These are phyloP conservation scores for Mobula birostris DNA, from an alignment of 2,113 vertebrate genomes.

Conservation along the genomic window DNA sequence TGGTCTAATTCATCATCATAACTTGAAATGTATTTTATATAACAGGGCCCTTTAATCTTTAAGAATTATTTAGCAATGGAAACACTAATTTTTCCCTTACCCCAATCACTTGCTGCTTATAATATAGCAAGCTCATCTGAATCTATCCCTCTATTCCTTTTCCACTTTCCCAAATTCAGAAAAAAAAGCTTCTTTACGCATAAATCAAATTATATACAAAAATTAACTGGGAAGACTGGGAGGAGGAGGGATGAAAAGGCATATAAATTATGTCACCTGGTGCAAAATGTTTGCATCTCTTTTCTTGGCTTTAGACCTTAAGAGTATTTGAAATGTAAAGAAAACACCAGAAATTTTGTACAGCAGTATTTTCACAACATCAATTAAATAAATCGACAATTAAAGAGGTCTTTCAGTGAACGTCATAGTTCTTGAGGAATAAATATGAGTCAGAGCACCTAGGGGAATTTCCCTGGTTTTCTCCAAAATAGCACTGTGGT, in stretches of 20 bases:
- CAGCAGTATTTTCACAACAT: neutral
- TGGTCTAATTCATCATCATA: conserved; percentile 1
- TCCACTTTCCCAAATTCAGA: neutral
- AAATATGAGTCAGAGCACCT: neutral
- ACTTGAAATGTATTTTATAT: neutral
- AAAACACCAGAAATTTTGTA: neutral
- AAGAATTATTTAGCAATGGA: neutral
- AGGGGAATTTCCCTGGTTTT: neutral
- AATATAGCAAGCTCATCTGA: neutral
- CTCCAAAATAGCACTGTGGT: neutral
- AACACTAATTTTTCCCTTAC: neutral
- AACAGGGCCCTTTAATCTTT: neutral
- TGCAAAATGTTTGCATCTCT: neutral
- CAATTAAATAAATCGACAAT: neutral
- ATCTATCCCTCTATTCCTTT: neutral
- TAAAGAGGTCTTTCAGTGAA: neutral
- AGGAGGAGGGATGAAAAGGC: no score
- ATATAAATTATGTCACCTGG: neutral
- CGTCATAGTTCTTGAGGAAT: neutral
- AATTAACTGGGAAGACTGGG: neutral
- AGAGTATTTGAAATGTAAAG: neutral
- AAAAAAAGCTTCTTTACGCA: neutral
- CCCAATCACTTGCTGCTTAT: neutral
- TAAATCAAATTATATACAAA: neutral
- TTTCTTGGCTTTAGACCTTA: neutral